phyloP scores from a whole-genome alignment of 2,888 invertebrate species.

The Eupithecia tripunctaria region DNA sequence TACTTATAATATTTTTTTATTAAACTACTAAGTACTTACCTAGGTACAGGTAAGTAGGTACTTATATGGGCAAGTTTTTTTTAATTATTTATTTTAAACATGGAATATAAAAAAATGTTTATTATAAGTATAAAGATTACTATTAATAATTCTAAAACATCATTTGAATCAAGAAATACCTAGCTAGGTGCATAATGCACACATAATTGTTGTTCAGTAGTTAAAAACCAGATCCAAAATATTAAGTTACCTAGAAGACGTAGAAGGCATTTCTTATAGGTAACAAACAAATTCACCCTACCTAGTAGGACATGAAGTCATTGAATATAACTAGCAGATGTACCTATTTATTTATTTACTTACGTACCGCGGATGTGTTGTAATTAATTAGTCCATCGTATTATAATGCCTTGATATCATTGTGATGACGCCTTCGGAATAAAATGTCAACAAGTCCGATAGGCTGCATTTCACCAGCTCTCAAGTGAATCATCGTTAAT shows the following conservation, averaged over 20 bases:
- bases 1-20: no score
- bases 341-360: conserved; percentile 10
- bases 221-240: conserved; percentile 1
- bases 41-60: no score
- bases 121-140: no score
- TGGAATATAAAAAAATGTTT: no score
- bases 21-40: no score
- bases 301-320: conserved; percentile 6
- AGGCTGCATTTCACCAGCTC: conserved; percentile 83
- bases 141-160: not conserved
- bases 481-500: conserved; percentile 84
- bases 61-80: not conserved
- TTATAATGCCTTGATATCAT: conserved; percentile 72
- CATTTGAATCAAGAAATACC: not conserved
- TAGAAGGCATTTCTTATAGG: no score
- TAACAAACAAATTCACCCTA: no score
- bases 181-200: not conserved
- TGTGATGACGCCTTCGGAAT: conserved; percentile 78
- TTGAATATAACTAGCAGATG: conserved; percentile 9
- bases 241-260: not conserved
- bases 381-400: conserved; percentile 74
- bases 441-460: conserved; percentile 82
- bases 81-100: not conserved
- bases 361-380: conserved; percentile 69
- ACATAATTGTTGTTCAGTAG: not conserved